phyloP scores from a whole-genome alignment of 1,140 invertebrate species.

The Drosophila seguyi region DNA sequence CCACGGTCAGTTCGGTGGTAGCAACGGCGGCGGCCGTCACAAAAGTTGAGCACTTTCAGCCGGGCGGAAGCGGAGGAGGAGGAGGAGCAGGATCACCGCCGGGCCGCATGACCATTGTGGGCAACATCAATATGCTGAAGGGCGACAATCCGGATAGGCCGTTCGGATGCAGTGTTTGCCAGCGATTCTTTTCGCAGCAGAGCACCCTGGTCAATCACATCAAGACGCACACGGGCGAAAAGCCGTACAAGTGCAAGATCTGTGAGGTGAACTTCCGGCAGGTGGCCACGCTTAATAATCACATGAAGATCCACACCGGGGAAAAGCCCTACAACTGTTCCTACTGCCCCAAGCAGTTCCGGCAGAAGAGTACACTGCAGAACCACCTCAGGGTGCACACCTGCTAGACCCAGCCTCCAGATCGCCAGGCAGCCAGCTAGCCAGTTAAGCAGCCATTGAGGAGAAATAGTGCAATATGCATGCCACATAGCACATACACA shows the following conservation, averaged over 20 bases:
- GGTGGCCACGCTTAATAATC: slow-evolving; percentile 83
- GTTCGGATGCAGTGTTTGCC: slow-evolving; percentile 83
- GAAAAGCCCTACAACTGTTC: slow-evolving; percentile 85
- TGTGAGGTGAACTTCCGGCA: slow-evolving; percentile 84
- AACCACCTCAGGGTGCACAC: slow-evolving; percentile 84
- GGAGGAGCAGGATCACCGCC: slow-evolving; percentile 28
- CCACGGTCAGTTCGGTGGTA: slow-evolving; percentile 79
- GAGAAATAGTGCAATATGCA: slow-evolving; percentile 77
- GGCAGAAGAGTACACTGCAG: slow-evolving; percentile 82
- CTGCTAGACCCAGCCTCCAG: slow-evolving; percentile 50
- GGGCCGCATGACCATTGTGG: slow-evolving; percentile 63
- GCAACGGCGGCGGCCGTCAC: slow-evolving; percentile 53
- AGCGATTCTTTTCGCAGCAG: slow-evolving; percentile 83
- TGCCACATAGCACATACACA: slow-evolving; percentile 56
- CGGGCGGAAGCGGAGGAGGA: slow-evolving; percentile 23
- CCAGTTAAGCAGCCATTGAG: slow-evolving; percentile 68
- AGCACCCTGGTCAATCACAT: slow-evolving; percentile 84
- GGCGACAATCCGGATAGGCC: slow-evolving; percentile 83
- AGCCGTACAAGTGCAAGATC: slow-evolving; percentile 84
- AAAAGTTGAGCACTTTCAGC: slow-evolving; percentile 65
- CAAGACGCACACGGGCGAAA: slow-evolving; percentile 85
- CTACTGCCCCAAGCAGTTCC: slow-evolving; percentile 84
- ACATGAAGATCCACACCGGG: slow-evolving; percentile 85
- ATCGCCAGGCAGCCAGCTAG: slow-evolving; percentile 44
- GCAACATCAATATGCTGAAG: slow-evolving; percentile 74